These are phyloP conservation scores for Ligdia adustata DNA, from an alignment of 2,888 invertebrate genomes.

Conservation along the genomic window DNA sequence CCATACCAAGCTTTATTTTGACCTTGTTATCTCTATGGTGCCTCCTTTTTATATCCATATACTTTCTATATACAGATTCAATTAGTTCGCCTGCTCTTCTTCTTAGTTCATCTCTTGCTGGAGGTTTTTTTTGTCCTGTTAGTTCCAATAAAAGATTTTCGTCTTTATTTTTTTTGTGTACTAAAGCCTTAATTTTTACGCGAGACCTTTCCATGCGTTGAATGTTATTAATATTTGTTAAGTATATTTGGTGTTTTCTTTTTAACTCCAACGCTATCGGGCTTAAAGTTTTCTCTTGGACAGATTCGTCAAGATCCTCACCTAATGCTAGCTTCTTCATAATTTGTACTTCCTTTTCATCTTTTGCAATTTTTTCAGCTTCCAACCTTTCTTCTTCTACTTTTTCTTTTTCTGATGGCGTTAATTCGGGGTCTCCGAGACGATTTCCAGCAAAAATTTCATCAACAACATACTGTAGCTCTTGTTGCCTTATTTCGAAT, in stretches of 20 bases:
- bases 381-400: conserved; percentile 56
- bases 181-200: conserved; percentile 41
- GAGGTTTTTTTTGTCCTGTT: conserved; percentile 65
- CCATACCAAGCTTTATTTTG: conserved; percentile 82
- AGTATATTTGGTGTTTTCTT: conserved; percentile 55
- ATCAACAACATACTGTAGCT: conserved; percentile 75
- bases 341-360: conserved; percentile 59
- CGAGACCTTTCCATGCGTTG: conserved; percentile 74
- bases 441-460: conserved; percentile 71
- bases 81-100: conserved; percentile 58
- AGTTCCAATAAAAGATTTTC: conserved; percentile 65
- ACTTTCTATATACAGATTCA: conserved; percentile 67
- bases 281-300: conserved; percentile 46
- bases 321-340: conserved; percentile 58
- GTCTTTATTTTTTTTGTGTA: conserved; percentile 61
- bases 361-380: conserved; percentile 52
- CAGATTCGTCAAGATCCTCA: conserved; percentile 50
- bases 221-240: conserved; percentile 56
- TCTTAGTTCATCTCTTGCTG: conserved; percentile 47
- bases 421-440: conserved; percentile 64
- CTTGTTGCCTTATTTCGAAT: conserved; percentile 77
- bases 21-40: conserved; percentile 65
- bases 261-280: conserved; percentile 58
- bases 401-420: conserved; percentile 61
- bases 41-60: conserved; percentile 64